These are phyloP conservation scores for Acridotheres tristis DNA, from an alignment of 2,797 vertebrate genomes.

Conservation along the genomic window DNA sequence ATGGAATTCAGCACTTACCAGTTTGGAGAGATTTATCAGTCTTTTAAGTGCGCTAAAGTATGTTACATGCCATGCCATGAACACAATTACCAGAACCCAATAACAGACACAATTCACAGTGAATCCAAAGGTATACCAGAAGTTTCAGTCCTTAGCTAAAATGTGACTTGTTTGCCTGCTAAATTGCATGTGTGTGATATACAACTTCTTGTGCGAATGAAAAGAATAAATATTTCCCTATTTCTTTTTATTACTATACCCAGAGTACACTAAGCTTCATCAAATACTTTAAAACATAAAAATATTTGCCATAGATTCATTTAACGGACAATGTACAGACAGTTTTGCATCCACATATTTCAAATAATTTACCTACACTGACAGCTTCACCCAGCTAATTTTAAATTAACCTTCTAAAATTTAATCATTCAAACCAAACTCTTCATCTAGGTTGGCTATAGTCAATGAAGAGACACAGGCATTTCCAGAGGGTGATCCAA, in stretches of 20 bases:
- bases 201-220: neutral
- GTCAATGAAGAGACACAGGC: neutral
- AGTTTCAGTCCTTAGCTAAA: neutral
- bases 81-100: neutral
- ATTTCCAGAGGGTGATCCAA: slow-evolving; percentile 21
- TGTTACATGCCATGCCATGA: neutral
- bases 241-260: neutral
- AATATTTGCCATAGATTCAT: neutral
- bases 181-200: neutral
- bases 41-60: neutral
- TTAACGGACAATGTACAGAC: neutral
- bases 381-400: neutral
- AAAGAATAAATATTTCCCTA: neutral
- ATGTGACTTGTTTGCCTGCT: neutral
- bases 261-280: neutral
- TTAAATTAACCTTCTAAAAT: slow-evolving; percentile 21
- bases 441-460: neutral
- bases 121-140: neutral
- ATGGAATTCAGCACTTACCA: neutral
- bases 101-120: neutral
- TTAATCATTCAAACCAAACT: neutral
- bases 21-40: neutral
- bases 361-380: neutral
- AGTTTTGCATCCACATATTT: neutral
- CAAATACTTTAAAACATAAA: neutral